Conservation (phyloP, 1,140 invertebrate species). For the Drosophila mojavensis region DNA sequence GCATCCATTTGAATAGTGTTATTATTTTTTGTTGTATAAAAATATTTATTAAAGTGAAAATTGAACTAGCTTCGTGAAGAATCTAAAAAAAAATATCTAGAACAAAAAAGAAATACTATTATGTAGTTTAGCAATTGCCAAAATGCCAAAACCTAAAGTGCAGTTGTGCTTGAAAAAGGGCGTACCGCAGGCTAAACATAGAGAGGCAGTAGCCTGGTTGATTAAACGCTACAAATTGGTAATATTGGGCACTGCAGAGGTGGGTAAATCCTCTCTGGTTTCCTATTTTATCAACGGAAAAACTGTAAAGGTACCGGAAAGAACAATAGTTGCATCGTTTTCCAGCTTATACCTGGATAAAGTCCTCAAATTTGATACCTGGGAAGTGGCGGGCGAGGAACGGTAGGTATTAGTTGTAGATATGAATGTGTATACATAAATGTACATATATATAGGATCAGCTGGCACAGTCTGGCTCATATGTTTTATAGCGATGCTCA, state of each 20-base stretch:
- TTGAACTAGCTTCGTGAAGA: too few relatives aligned
- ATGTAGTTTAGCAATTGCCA: too few relatives aligned
- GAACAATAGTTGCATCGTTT: slow-evolving; percentile 13
- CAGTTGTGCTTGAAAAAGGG: too few relatives aligned
- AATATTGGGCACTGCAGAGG: slow-evolving; percentile 12
- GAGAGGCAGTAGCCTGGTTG: background rate
- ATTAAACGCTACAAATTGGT: slow-evolving; percentile 22
- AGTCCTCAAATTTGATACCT: background rate
- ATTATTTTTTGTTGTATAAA: too few relatives aligned
- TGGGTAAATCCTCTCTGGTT: slow-evolving; percentile 27
- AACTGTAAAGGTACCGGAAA: background rate
- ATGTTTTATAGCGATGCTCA: slow-evolving; percentile 27
- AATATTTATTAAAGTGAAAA: too few relatives aligned
- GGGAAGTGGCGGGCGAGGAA: slow-evolving; percentile 23
- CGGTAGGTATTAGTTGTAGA: slow-evolving; percentile 1
- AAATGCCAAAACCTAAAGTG: too few relatives aligned
- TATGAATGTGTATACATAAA: too few relatives aligned
- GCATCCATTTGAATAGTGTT: background rate
- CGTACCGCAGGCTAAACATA: background rate
- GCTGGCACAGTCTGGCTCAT: slow-evolving; percentile 14
- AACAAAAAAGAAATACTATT: too few relatives aligned
- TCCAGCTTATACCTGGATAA: background rate
- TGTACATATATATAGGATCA: too few relatives aligned
- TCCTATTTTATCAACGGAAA: background rate
- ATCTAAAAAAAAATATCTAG: too few relatives aligned